phyloP scores from a whole-genome alignment of 2,113 vertebrate species.

The Melanocharis versteri region DNA sequence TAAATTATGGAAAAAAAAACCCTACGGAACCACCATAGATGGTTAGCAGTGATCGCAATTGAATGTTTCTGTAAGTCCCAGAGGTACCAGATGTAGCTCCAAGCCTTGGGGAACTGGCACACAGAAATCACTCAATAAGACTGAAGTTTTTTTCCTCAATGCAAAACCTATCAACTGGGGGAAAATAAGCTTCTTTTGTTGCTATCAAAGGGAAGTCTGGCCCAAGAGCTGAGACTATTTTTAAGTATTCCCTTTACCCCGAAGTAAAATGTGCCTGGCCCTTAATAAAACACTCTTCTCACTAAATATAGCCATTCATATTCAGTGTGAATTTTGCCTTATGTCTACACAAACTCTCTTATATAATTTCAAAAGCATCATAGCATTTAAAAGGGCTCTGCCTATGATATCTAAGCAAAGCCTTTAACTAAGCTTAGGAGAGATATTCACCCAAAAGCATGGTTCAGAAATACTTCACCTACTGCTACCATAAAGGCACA shows the following conservation, averaged over 20 bases:
- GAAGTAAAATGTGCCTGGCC: background rate
- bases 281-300: background rate
- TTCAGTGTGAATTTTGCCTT: background rate
- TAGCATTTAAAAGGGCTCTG: background rate
- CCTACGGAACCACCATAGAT: background rate
- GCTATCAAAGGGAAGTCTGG: background rate
- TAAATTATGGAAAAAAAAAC: background rate
- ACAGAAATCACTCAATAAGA: background rate
- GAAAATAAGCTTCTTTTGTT: background rate
- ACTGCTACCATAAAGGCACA: background rate
- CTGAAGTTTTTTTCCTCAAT: background rate
- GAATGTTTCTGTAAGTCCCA: background rate
- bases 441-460: background rate
- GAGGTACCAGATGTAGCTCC: background rate
- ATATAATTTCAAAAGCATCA: background rate
- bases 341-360: background rate
- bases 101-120: background rate
- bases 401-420: background rate
- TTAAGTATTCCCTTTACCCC: background rate
- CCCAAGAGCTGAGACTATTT: background rate
- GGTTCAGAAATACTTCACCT: background rate
- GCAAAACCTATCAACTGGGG: background rate
- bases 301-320: background rate
- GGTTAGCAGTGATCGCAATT: background rate
- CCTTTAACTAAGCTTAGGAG: background rate